Conservation (phyloP, 2,888 invertebrate species). For the Aspidiotus destructor region DNA sequence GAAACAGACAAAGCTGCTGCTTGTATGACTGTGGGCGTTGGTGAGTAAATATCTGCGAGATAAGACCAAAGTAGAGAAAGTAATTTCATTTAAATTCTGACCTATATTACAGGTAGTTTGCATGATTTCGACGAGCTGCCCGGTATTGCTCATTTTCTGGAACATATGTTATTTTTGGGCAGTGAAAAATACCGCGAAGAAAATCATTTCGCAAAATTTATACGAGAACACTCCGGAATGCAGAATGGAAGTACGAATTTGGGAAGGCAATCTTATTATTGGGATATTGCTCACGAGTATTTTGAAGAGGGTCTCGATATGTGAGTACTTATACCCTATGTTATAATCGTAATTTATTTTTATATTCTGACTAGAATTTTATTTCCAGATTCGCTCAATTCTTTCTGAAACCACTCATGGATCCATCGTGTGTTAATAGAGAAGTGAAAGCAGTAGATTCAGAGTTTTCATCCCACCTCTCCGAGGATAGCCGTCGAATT, state of each 20-base stretch:
- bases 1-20: slow-evolving; percentile 89
- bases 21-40: slow-evolving; percentile 80
- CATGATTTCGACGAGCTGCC: slow-evolving; percentile 82
- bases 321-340: slow-evolving; percentile 45
- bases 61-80: background rate
- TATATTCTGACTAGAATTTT: background rate
- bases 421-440: slow-evolving; percentile 78
- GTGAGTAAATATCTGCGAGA: slow-evolving; percentile 47
- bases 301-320: slow-evolving; percentile 72
- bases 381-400: slow-evolving; percentile 80
- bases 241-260: slow-evolving; percentile 87
- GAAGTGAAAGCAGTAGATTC: slow-evolving; percentile 94
- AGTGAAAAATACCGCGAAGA: slow-evolving; percentile 86
- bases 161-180: slow-evolving; percentile 97
- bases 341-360: background rate
- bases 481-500: slow-evolving; percentile 78
- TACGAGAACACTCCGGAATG: slow-evolving; percentile 81
- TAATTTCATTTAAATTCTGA: background rate
- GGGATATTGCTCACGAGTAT: slow-evolving; percentile 79
- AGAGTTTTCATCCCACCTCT: slow-evolving; percentile 89
- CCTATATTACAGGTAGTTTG: slow-evolving; percentile 57
- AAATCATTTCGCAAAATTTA: slow-evolving; percentile 81
- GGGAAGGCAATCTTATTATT: slow-evolving; percentile 89
- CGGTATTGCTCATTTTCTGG: slow-evolving; percentile 95
- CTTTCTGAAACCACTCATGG: slow-evolving; percentile 86